A percentile compares a stretch with the other conserved stretches of the same genome.
phyloP scores from a whole-genome alignment of 2,113 vertebrate genomes.

The Bufo gargarizans region DNA sequence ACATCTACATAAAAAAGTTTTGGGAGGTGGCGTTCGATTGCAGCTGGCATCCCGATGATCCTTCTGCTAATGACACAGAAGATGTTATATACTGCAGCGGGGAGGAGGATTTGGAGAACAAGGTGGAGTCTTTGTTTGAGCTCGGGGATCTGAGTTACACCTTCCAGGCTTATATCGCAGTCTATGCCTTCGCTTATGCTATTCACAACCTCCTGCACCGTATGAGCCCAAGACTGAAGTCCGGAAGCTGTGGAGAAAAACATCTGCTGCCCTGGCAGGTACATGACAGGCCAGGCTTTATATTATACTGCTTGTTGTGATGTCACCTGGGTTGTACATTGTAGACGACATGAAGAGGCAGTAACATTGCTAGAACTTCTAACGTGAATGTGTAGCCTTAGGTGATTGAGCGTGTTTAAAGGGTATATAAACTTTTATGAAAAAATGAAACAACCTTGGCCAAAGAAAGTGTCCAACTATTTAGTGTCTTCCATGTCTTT shows the following conservation, averaged over 20 bases:
- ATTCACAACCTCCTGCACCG: conserved; percentile 23
- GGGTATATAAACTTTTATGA: no score
- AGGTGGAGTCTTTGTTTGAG: conserved; percentile 12
- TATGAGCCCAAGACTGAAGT: neutral
- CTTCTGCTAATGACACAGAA: neutral
- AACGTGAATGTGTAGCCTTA: no score
- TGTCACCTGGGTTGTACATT: neutral
- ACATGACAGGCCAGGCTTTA: neutral
- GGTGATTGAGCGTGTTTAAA: no score
- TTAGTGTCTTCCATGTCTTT: no score
- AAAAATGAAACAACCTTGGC: no score
- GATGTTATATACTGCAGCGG: neutral
- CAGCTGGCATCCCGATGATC: neutral
- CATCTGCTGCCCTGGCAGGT: conserved; percentile 31
- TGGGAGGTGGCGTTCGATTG: conserved; percentile 35
- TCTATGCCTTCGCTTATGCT: conserved; percentile 42
- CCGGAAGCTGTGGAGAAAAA: neutral
- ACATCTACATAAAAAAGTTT: conserved; percentile 25
- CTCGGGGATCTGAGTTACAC: conserved; percentile 37
- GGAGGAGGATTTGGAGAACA: neutral
- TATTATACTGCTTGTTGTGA: neutral
- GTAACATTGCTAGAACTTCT: neutral
- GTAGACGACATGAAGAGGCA: neutral
- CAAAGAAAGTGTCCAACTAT: no score
- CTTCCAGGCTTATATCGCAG: conserved; percentile 47